Evolutionary conservation across 1,140 invertebrate species (phyloP), one percentile per base, ranked within the genome.

Genomic region (Drosophila funebris): DNA sequence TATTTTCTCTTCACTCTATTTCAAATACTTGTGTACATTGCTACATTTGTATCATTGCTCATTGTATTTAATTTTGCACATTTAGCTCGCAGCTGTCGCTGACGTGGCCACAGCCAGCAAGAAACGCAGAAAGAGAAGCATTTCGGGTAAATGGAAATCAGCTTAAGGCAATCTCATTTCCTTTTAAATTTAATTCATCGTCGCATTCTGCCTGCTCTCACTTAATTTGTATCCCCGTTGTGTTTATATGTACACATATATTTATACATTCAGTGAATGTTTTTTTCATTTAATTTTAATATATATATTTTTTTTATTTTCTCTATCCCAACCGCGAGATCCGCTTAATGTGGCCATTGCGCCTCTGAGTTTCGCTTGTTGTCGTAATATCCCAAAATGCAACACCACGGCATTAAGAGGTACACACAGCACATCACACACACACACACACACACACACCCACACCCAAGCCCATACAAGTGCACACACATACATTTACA

Each of bases 121-220:
- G 16, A 33, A 33, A 14, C 61, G 13, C 68, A 57, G 41, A 33
- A 37, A 4, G 20, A 64, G 52, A 57, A 39, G 31, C 27, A n/a
- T 33, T 14, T 31, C 36, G 48, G 36, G 4, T 24, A 61, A 61
- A 29, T 33, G 33, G 22, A 24, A 54, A 68, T 60, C 61, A 43
- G 61, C 66, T 81, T 57, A 82, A 56, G 57, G 48, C 61, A 61
- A 73, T 80, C 77, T 68, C 48, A 82, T 85, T 85, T 85, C 74
- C 82, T 69, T 75, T 78, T 85, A 78, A 87, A 87, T 85, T 85
- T 87, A 82, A 85, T 87, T 87, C 48, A 37, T 44, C 46, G 73
- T 68, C 64, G 27, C 60, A 54, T 68, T 76, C 52, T 56, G 11
- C 20, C 9, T n/a, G 29, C 24, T 27, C 48, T 77, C 50, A 57